A percentile compares a stretch with the other conserved stretches of the same genome.
Evolutionary conservation across 1,140 invertebrate species (phyloP).

Genomic region (Drosophila kanapiae): DNA sequence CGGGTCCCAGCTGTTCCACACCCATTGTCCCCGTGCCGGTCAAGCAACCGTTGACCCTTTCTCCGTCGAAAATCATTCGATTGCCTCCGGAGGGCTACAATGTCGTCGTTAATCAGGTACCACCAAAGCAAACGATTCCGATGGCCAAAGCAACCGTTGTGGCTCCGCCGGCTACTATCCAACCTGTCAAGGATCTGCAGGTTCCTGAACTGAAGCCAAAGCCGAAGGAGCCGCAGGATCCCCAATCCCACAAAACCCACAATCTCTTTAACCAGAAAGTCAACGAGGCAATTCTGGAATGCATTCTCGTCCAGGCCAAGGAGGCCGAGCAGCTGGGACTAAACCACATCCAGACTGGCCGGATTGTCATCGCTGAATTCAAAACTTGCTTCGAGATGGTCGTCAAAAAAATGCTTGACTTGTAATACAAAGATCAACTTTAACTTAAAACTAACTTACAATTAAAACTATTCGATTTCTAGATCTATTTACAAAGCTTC

Average conservation of each 20-base stretch:
- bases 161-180: no score
- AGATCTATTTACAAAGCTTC: background rate
- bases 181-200: background rate
- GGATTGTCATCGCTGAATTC: conserved; percentile 49
- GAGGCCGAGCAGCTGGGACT: conserved; percentile 55
- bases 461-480: background rate
- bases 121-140: background rate
- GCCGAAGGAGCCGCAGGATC: background rate
- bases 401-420: background rate
- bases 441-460: no score
- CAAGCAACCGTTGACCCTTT: no score
- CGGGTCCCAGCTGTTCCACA: background rate
- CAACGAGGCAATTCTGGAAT: conserved; percentile 48
- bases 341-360: conserved; percentile 21
- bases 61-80: background rate
- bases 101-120: background rate
- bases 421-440: no score
- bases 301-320: conserved; percentile 34
- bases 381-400: conserved; percentile 20
- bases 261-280: conserved; percentile 42
- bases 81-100: background rate
- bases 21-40: background rate
- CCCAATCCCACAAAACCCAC: background rate
- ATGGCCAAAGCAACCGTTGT: no score
- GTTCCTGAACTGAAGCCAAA: background rate